phyloP scores from a whole-genome alignment of 2,113 vertebrate species.

The Acrocephalus arundinaceus region DNA sequence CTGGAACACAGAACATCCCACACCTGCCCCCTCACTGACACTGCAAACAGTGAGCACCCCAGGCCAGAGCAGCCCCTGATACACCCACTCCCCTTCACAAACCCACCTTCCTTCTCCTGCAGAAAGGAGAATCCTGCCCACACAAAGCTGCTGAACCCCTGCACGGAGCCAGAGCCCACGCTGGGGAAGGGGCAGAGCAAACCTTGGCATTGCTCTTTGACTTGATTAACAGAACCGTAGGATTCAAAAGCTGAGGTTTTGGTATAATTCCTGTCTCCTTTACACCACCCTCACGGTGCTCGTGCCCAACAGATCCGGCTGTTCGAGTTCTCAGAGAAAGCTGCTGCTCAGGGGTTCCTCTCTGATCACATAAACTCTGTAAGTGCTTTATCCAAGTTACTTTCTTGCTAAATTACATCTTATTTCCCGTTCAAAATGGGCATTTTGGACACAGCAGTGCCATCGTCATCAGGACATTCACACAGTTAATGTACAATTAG shows the following conservation, averaged over 20 bases:
- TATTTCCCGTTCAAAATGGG: neutral
- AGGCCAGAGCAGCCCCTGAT: neutral
- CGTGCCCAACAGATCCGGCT: slow-evolving; percentile 75
- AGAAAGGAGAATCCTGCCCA: neutral
- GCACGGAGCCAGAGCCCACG: neutral
- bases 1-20: neutral
- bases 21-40: accelerated
- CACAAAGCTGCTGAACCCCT: neutral
- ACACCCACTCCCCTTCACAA: neutral
- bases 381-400: slow-evolving; percentile 55
- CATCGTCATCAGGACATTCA: accelerated
- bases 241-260: neutral
- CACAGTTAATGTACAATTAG: neutral
- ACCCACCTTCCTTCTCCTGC: neutral
- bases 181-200: neutral
- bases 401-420: neutral
- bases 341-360: slow-evolving; percentile 78
- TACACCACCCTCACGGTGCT: neutral
- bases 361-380: slow-evolving; percentile 80
- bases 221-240: neutral
- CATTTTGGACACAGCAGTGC: neutral
- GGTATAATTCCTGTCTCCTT: neutral
- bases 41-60: accelerated
- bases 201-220: neutral
- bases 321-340: slow-evolving; percentile 81